Base-by-base conservation (phyloP, 2,888 invertebrate genomes). In the Beris chalybata region DNA sequence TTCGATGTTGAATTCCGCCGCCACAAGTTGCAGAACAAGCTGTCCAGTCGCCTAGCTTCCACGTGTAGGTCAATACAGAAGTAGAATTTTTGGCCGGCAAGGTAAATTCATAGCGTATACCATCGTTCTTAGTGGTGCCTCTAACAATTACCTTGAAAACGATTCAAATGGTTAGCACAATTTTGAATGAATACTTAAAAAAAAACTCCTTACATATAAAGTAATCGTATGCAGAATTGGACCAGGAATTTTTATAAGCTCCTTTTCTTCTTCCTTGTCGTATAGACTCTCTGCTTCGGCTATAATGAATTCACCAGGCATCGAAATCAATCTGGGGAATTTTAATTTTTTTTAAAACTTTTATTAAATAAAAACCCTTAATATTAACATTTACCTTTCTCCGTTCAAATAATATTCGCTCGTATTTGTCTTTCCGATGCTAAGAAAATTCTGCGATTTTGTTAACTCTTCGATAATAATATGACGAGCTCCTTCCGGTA, bases 1-100 rank as follows among this genome's bases (percentile, higher is more conserved):
- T 77, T 4, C 87, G 82, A 70, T 83, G 80, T 79, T 87, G 87
- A 69, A 84, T 83, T 48, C 94, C 95, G 69, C 88, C 86, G 5
- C 93, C 94, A 80, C 95, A 95, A 0, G 84, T 85, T 15, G 85
- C 87, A 72, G 85, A 85, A 79, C 95, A 95, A 13, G 89, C 84
- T 2, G 90, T 88, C 93, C 94, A 95, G 70, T 91, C 90, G 44
- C 89, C 86, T 72, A 90, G 83, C 47, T 88, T 84, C 92, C 95
- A 95, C 57, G 83, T 81, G 81, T 88, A 89, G 71, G 85, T 85
- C 9, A 82, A 82, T 74, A 88, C 84, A 65, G 83, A 82, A 72
- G 86, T 87, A 50, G 86, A 86, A 74, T 72, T 85, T 47, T 70
- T 59, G 67, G 74, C 82, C 77, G 76, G 78, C 67, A 80, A 77